Percentiles rank a stretch among this genome's conserved stretches.
Evolutionary conservation across 1,140 invertebrate genomes (phyloP).

Genomic region (Saccostrea glomerata): DNA sequence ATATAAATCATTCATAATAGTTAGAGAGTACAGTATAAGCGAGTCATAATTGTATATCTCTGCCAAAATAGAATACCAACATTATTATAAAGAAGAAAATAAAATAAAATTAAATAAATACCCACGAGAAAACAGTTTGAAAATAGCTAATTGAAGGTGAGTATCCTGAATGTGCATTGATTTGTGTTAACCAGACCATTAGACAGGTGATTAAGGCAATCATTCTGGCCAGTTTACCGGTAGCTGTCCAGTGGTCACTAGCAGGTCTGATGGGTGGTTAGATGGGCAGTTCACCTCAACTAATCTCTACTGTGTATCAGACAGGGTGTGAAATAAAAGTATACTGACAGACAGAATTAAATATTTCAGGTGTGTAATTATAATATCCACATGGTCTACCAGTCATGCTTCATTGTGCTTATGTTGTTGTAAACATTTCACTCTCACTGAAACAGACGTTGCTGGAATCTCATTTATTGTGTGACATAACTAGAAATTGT

Average conservation of each 20-base stretch:
- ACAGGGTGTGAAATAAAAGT: neutral
- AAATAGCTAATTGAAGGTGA: too few relatives aligned
- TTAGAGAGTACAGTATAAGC: too few relatives aligned
- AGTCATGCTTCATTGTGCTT: neutral
- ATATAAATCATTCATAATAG: too few relatives aligned
- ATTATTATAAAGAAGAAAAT: too few relatives aligned
- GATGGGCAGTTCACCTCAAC: neutral
- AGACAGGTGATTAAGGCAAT: slow-evolving; percentile 1
- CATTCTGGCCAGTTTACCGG: neutral
- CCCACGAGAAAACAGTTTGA: too few relatives aligned
- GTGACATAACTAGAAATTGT: slow-evolving; percentile 33
- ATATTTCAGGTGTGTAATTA: slow-evolving; percentile 24
- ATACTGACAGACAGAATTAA: neutral
- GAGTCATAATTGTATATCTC: too few relatives aligned
- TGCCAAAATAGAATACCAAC: too few relatives aligned
- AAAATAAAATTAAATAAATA: too few relatives aligned
- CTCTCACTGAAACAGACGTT: neutral
- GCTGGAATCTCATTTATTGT: neutral
- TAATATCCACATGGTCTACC: slow-evolving; percentile 13
- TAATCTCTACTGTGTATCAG: neutral
- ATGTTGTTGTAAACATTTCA: neutral
- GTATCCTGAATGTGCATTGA: neutral
- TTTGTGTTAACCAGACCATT: slow-evolving; percentile 24
- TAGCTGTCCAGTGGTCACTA: neutral
- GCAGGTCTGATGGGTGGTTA: neutral